These are phyloP conservation scores for Sitta carolinensis DNA, from an alignment of 2,797 vertebrate genomes.

Conservation along the genomic window DNA sequence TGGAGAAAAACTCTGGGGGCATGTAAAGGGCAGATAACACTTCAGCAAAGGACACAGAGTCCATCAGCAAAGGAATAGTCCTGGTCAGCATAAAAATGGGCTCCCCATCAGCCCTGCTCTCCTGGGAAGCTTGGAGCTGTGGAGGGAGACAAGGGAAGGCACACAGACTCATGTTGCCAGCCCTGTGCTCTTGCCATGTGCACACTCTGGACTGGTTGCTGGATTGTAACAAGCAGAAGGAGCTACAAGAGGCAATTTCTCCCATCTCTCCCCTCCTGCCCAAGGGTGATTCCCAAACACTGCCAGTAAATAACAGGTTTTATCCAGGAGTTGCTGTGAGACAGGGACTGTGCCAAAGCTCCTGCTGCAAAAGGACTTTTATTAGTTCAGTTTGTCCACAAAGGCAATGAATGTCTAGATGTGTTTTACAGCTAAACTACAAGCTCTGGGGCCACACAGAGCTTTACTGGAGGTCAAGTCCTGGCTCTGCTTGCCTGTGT, in stretches of 20 bases:
- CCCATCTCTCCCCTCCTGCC: neutral
- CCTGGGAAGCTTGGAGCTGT: neutral
- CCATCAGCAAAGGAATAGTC: neutral
- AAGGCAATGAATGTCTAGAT: neutral
- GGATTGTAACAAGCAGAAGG: neutral
- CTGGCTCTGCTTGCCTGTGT: neutral
- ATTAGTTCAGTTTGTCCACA: neutral
- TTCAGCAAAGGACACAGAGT: neutral
- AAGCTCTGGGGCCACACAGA: neutral
- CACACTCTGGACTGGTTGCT: neutral
- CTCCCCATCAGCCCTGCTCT: neutral
- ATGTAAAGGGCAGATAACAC: slow-evolving; percentile 24
- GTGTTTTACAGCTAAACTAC: neutral
- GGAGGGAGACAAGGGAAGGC: slow-evolving; percentile 20
- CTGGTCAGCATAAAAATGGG: neutral
- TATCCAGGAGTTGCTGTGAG: slow-evolving; percentile 5
- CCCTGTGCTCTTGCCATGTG: neutral
- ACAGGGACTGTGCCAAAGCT: neutral
- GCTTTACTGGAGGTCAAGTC: neutral
- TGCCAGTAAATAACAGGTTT: neutral
- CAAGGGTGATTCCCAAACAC: neutral
- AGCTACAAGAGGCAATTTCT: neutral
- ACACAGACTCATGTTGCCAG: neutral
- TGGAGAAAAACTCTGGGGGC: neutral
- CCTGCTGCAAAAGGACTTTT: neutral